Percentiles rank a stretch among this genome's conserved stretches.
These are phyloP conservation scores for Mesorhabditis sp. DNA, from an alignment of 2,888 invertebrate genomes.

Conservation along the genomic window DNA sequence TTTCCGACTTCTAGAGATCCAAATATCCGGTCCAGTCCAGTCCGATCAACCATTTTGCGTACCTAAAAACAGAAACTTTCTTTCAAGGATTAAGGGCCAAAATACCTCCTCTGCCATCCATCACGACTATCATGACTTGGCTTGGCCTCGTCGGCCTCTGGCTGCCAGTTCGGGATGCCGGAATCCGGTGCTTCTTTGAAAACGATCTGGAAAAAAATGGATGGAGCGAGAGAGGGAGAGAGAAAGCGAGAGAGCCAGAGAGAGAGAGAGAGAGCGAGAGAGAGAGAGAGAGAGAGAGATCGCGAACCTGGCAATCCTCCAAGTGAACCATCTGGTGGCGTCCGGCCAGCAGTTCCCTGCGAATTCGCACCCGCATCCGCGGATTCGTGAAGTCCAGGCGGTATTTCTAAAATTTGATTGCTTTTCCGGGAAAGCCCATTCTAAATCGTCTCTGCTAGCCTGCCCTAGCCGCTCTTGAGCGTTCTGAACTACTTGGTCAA, in stretches of 20 bases:
- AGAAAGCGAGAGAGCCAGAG: background rate
- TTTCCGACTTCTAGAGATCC: constrained; percentile 14
- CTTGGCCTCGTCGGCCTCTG: background rate
- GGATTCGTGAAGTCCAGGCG: constrained; percentile 26
- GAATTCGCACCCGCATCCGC: constrained; percentile 29
- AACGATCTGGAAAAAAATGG: constrained; percentile 15
- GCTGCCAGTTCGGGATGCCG: constrained; percentile 18
- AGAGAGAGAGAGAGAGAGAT: constrained; percentile 7
- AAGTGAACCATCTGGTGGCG: constrained; percentile 12
- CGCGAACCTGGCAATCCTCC: constrained; percentile 13
- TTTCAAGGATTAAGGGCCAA: too few species aligned
- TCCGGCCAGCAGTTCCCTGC: background rate
- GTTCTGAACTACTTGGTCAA: constrained; percentile 7
- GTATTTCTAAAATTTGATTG: constrained; percentile 19
- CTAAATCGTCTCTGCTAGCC: background rate
- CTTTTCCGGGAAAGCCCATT: background rate
- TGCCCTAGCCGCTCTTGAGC: background rate
- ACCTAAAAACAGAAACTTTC: background rate
- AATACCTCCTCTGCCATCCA: background rate
- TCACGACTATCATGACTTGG: constrained; percentile 8
- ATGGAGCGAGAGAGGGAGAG: constrained; percentile 3
- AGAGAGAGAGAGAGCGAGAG: background rate
- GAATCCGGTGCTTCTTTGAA: constrained; percentile 21
- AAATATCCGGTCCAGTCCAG: constrained; percentile 37
- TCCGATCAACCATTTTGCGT: constrained; percentile 37